Evolutionary conservation across 1,140 invertebrate genomes (phyloP), one percentile per base, ranked within the genome.

Genomic region (Thaumatotibia leucotreta): DNA sequence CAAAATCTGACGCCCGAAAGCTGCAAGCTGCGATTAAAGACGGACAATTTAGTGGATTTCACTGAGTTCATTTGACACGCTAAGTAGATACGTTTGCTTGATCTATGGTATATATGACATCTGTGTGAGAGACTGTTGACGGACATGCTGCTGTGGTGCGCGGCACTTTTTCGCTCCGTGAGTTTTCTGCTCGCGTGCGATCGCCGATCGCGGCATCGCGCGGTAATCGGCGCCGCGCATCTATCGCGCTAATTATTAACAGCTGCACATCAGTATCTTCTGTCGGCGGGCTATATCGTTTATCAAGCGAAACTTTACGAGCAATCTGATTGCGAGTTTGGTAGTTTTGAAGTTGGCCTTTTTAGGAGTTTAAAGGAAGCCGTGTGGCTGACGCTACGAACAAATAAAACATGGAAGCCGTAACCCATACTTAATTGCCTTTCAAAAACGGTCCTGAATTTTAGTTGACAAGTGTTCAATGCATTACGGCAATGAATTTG

Each of bases 211-310:
- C 52, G 27, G 24, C 24, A 58, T 58, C 50, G n/a, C 11, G 11
- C 24, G 14, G 17, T 58, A 24, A 58, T 14, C 52, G 52, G 24
- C 52, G 29, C 24, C 52, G 23, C 23, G 27, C 23, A 58, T 58
- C 52, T 29, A 58, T 58, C 52, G 24, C 52, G 52, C 52, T 58
- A 58, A 58, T 52, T 52, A 52, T 58, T 27, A 27, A 27, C 52
- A 27, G 24, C 23, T 58, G 52, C 52, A 24, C 52, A 58, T 58
- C 52, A 27, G 23, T 58, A 58, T 58, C 52, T 58, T 11, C 52
- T 31, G 52, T 58, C 52, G 52, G 23, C 52, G 52, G 24, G 52
- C 52, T 23, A 58, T 58, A 58, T 58, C 23, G 24, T 58, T 58
- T 58, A 58, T 52, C 50, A 27, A 11, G 50, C 22, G 50, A 20